Evolutionary conservation across 2,888 invertebrate genomes (phyloP).

Genomic region (Diarsia brunnea): DNA sequence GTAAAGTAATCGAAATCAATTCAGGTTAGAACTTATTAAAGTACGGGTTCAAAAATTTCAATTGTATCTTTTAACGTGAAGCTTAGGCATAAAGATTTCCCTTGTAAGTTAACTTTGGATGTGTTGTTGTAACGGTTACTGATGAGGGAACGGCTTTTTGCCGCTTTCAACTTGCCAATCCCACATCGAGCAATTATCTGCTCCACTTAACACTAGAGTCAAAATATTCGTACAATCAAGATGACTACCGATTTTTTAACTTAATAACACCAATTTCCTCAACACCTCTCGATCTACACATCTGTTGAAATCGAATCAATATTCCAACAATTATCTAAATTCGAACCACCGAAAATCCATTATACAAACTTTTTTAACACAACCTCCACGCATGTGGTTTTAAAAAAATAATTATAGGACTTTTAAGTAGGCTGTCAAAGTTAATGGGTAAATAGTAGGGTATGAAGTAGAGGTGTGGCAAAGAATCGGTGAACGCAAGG

Average conservation of each 20-base stretch:
- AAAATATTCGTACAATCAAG: conserved; percentile 50
- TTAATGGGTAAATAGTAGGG: conserved; percentile 90
- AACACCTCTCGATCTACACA: conserved; percentile 69
- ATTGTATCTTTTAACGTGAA: background rate
- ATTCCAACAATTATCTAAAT: conserved; percentile 80
- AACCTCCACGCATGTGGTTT: conserved; percentile 81
- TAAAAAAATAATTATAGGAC: conserved; percentile 86
- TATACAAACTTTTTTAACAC: conserved; percentile 78
- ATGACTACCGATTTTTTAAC: conserved; percentile 46
- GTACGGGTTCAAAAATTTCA: background rate
- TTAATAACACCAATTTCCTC: conserved; percentile 71
- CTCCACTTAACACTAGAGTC: conserved; percentile 31
- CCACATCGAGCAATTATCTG: conserved; percentile 21
- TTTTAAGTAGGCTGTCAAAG: conserved; percentile 88
- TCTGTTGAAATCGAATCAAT: conserved; percentile 81
- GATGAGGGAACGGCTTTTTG: background rate
- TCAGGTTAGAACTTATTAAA: background rate
- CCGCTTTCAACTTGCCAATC: background rate
- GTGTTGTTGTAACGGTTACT: background rate
- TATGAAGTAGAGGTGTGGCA: conserved; percentile 77
- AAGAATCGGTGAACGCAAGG: conserved; percentile 81
- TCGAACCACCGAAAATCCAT: conserved; percentile 84
- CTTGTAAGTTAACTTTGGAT: background rate
- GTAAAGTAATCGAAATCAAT: background rate
- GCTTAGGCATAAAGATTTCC: background rate